Evolutionary conservation across 2,888 invertebrate species (phyloP), one percentile per base, ranked within the genome.

Genomic region (Drosophila robusta): DNA sequence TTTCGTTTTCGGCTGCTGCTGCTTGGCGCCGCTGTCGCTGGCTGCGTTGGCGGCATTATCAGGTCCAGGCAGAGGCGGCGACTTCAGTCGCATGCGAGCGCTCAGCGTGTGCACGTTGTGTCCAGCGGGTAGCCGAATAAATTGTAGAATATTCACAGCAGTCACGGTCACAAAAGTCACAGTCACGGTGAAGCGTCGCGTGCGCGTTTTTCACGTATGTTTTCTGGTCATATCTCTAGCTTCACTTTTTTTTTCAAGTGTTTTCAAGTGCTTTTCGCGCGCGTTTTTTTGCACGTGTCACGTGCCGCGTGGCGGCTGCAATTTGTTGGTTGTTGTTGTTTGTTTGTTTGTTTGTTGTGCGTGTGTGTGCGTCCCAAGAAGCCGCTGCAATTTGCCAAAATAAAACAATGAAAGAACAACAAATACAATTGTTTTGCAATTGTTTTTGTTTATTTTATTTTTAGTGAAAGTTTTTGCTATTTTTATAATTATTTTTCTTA

Each of bases 51-150:
- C 72, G 58, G 66, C 84, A 87, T 79, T 87, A 83, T 83, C 83
- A 87, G 58, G 64, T 72, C 62, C 73, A 62, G 65, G 65, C 75
- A 56, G 77, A 45, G 70, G 60, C 78, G 70, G 73, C 87, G 67
- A 80, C 87, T 83, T 87, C 77, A 83, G 83, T 83, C 77, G 83
- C 87, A 79, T 87, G 75, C 87, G 84, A 87, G 79, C 87, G 87
- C 84, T 87, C 84, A 84, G 70, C 83, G 83, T 66, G 70, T 87
- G 64, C 71, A 79, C 77, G 79, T 87, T 79, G 83, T 70, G 69
- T 78, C 54, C 76, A 60, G 68, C 66, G 58, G 41, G 38, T 41
- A 72, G 41, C 34, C 14, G 24, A 44, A 22, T 7, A 61, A 54
- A n/a, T 36, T 16, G 34, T 63, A 57, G 47, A 32, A 34, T 42